Conservation (phyloP, 2,797 vertebrate species). For the Varecia variegata region DNA sequence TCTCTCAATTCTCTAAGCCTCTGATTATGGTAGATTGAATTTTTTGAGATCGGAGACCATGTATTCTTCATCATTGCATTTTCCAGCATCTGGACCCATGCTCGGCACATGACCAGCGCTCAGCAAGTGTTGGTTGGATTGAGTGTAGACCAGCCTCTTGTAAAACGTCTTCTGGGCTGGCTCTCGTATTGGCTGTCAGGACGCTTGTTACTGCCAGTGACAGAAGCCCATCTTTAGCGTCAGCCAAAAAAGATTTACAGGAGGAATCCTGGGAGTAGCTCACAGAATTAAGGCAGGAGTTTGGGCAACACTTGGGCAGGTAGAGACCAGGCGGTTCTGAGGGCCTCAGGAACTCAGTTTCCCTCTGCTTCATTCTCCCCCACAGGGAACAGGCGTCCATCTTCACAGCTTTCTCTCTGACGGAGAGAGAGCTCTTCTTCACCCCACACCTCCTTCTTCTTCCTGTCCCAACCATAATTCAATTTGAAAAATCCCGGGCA, state of each 20-base stretch:
- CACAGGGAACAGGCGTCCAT: accelerated
- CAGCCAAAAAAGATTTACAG: background rate
- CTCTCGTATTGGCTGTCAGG: background rate
- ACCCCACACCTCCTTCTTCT: background rate
- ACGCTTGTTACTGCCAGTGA: background rate
- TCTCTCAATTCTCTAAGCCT: background rate
- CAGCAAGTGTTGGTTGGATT: background rate
- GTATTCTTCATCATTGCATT: background rate
- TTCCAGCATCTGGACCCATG: background rate
- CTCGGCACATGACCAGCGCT: background rate
- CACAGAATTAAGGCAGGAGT: background rate
- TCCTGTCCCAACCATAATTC: background rate
- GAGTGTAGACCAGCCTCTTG: background rate
- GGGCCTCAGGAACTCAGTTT: background rate
- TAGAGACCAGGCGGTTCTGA: background rate
- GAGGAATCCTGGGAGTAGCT: background rate
- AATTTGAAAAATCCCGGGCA: background rate
- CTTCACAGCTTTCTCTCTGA: background rate
- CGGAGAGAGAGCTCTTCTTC: background rate
- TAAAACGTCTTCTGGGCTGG: background rate
- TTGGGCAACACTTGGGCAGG: background rate
- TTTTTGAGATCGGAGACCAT: background rate
- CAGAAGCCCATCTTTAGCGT: background rate
- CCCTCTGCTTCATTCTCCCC: no score
- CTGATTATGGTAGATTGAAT: background rate